A percentile compares a stretch with the other conserved stretches of the same genome.
Conservation (phyloP, 2,113 vertebrate species). For the Chaetodon trifascialis region DNA sequence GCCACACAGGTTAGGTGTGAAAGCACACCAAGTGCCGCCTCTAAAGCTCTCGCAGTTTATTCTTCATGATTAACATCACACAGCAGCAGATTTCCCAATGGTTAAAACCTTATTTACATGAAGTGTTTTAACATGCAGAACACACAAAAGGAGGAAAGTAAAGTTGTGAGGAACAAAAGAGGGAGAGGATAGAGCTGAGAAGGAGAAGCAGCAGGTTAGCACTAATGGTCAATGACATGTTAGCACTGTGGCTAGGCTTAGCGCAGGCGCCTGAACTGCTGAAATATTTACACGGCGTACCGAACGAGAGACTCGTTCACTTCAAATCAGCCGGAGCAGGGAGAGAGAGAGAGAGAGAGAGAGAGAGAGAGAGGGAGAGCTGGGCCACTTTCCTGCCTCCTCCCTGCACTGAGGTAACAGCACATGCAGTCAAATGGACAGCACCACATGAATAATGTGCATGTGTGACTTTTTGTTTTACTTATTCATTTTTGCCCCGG, state of each 20-base stretch:
- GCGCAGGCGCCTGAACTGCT: constrained; percentile 69
- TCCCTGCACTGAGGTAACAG: constrained; percentile 59
- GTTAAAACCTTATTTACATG: not conserved
- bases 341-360: constrained; percentile 48
- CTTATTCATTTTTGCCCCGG: constrained; percentile 68
- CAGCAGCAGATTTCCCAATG: not conserved
- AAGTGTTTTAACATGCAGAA: constrained; percentile 5
- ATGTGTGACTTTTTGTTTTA: constrained; percentile 71
- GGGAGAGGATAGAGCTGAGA: constrained; percentile 35
- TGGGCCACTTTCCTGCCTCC: constrained; percentile 63
- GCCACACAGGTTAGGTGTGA: not conserved
- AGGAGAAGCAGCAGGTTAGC: constrained; percentile 77
- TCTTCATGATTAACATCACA: constrained; percentile 3
- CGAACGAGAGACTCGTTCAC: constrained; percentile 76
- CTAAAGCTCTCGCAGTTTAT: not conserved
- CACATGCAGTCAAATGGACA: constrained; percentile 67
- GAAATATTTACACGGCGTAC: constrained; percentile 83
- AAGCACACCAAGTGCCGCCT: not conserved
- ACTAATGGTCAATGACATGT: constrained; percentile 84
- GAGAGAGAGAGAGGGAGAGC: constrained; percentile 41
- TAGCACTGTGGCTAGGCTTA: constrained; percentile 68
- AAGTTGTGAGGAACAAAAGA: constrained; percentile 53
- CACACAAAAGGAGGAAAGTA: constrained; percentile 7
- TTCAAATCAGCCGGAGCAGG: constrained; percentile 74
- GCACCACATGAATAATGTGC: constrained; percentile 70